A percentile compares a stretch with the other conserved stretches of the same genome.
These are phyloP conservation scores for Montipora capricornis DNA, from an alignment of 64 coral and sea anemone genomes.

Conservation along the genomic window DNA sequence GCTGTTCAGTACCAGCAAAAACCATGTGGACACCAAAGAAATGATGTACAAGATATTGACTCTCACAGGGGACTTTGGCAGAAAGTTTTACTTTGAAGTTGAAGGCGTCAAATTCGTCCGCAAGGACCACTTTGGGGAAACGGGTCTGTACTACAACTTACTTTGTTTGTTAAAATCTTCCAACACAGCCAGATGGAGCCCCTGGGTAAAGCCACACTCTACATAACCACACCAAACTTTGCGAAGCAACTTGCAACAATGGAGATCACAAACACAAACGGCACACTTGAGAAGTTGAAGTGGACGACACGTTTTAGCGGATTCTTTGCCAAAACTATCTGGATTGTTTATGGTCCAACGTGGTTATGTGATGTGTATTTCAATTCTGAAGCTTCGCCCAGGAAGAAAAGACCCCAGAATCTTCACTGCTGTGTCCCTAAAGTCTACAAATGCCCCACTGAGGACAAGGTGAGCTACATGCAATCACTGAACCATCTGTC, in stretches of 20 bases:
- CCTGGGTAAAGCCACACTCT: slow-evolving; percentile 37
- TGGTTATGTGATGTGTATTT: not conserved
- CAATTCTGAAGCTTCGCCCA: slow-evolving; percentile 11
- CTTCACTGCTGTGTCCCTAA: slow-evolving; percentile 23
- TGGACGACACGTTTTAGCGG: slow-evolving; percentile 26
- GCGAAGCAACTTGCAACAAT: slow-evolving; percentile 43
- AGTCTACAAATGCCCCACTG: slow-evolving; percentile 35
- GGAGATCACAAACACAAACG: slow-evolving; percentile 55
- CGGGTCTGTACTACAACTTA: slow-evolving; percentile 45
- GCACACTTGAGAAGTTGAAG: slow-evolving; percentile 32
- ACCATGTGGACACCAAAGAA: slow-evolving; percentile 27
- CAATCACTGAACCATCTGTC: not conserved
- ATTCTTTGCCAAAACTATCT: slow-evolving; percentile 56
- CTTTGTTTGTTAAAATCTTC: slow-evolving; percentile 47
- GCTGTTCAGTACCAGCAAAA: slow-evolving; percentile 19
- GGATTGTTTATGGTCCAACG: slow-evolving; percentile 38
- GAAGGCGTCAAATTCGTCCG: slow-evolving; percentile 44
- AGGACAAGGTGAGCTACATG: slow-evolving; percentile 44
- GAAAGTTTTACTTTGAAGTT: slow-evolving; percentile 35
- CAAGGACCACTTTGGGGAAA: slow-evolving; percentile 54
- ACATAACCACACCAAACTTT: slow-evolving; percentile 47
- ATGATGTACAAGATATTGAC: slow-evolving; percentile 66
- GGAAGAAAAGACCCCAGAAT: slow-evolving; percentile 45
- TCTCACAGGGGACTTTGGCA: slow-evolving; percentile 11
- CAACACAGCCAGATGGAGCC: not conserved